Base-by-base conservation (phyloP, 2,888 invertebrate genomes). In the Morpho deidamia region DNA sequence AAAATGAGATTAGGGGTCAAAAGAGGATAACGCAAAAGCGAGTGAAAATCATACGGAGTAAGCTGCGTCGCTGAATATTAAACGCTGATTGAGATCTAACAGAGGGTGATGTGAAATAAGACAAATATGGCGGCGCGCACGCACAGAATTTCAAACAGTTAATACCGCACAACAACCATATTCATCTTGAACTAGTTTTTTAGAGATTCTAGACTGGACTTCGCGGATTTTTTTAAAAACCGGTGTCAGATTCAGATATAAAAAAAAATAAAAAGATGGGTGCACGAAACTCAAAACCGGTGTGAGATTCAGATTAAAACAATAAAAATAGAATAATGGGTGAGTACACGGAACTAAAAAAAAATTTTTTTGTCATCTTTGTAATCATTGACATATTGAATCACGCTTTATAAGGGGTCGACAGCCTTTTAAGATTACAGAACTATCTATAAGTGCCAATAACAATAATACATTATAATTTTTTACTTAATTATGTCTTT, bases 21-120 rank as follows among this genome's bases (percentile, higher is more conserved):
- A 48, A 23, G 34, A 41, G 48, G 38, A 48, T 41, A 41, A 41
- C 33, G 33, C 48, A 8, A 34, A 48, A 37, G 42, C 44, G 39
- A 55, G 44, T 49, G 39, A 44, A 50, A 43, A 56, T 45, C 53
- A 53, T 35, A 49, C 44, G 43, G 38, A 46, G 37, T 43, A 50
- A 44, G 49, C 40, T 37, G 43, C 35, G 32, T 52, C 39, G 44
- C 46, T 57, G 81, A 82, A 84, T 83, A 82, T 81, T 74, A 83
- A 81, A 67, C 66, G 70, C 67, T 79, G 85, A 86, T 86, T 78
- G 78, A 83, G 78, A 86, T 86, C 85, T 82, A 78, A 80, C 81
- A 69, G 70, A 68, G 75, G 76, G 75, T 81, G 81, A 85, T 84
- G 78, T 76, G 76, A 81, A 82, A 84, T 84, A 79, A 82, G 81